A percentile compares a stretch with the other conserved stretches of the same genome.
phyloP scores from a whole-genome alignment of 2,888 invertebrate genomes.

The Pristionchus mayeri region DNA sequence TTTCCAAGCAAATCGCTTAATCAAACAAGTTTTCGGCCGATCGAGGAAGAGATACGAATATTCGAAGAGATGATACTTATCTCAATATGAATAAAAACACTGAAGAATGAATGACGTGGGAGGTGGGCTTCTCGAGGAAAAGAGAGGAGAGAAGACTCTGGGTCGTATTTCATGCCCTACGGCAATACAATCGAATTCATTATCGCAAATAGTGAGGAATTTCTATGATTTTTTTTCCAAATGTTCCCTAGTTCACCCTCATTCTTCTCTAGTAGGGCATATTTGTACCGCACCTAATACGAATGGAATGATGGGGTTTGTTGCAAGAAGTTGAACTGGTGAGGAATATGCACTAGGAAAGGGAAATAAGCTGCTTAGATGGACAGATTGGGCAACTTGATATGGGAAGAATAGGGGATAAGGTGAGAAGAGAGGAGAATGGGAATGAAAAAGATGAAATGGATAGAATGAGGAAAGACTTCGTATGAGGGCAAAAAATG shows the following conservation, averaged over 20 bases:
- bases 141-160: not conserved
- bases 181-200: not conserved
- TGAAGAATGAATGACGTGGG: not conserved
- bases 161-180: conserved; percentile 1
- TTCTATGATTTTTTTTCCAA: not conserved
- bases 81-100: not conserved
- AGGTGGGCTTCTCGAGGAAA: too few species aligned
- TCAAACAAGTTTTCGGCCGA: not conserved
- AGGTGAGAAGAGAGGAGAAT: not conserved
- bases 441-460: not conserved
- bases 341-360: too few species aligned
- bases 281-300: too few species aligned
- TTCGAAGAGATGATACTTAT: not conserved
- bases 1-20: not conserved
- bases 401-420: conserved; percentile 22
- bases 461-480: not conserved
- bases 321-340: not conserved
- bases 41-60: not conserved
- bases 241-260: not conserved
- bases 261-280: not conserved
- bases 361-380: too few species aligned
- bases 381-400: conserved; percentile 31
- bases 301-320: too few species aligned
- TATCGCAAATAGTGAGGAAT: not conserved
- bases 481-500: too few species aligned